A percentile compares a stretch with the other conserved stretches of the same genome.
Conservation (phyloP, 2,888 invertebrate species). For the Tiliacea citrago region DNA sequence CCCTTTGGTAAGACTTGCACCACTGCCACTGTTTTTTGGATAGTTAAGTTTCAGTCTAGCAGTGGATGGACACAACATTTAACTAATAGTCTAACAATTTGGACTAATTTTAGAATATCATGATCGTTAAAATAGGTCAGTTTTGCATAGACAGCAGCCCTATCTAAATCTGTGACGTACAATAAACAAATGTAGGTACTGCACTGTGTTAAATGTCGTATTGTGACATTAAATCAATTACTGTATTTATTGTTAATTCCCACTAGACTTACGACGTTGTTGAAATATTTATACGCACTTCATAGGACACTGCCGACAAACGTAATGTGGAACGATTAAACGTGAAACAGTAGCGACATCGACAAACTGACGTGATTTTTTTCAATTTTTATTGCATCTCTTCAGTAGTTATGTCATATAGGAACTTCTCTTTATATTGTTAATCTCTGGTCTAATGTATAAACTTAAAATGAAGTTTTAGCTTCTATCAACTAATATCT, state of each 20-base stretch:
- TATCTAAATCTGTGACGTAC: conserved; percentile 20
- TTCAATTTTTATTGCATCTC: background rate
- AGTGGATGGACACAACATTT: background rate
- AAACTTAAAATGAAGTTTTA: background rate
- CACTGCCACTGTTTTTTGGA: background rate
- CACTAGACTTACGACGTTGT: conserved; percentile 5
- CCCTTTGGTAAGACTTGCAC: too few relatives aligned
- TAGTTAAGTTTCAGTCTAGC: background rate
- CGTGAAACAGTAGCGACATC: background rate
- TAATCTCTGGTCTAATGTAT: background rate
- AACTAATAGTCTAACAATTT: background rate
- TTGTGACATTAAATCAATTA: conserved; percentile 42
- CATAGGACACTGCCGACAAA: conserved; percentile 13
- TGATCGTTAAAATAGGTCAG: too few relatives aligned
- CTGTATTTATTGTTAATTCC: conserved; percentile 28
- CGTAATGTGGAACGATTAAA: conserved; percentile 14
- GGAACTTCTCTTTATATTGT: background rate
- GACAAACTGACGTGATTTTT: background rate
- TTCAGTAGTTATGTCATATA: background rate
- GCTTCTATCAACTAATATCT: background rate
- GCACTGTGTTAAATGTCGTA: conserved; percentile 39
- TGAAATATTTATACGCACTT: conserved; percentile 22
- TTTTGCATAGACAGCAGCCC: conserved; percentile 1
- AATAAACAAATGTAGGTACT: conserved; percentile 25
- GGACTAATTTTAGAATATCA: background rate